phyloP scores from a whole-genome alignment of 2,888 invertebrate genomes.

The Amiota minor region DNA sequence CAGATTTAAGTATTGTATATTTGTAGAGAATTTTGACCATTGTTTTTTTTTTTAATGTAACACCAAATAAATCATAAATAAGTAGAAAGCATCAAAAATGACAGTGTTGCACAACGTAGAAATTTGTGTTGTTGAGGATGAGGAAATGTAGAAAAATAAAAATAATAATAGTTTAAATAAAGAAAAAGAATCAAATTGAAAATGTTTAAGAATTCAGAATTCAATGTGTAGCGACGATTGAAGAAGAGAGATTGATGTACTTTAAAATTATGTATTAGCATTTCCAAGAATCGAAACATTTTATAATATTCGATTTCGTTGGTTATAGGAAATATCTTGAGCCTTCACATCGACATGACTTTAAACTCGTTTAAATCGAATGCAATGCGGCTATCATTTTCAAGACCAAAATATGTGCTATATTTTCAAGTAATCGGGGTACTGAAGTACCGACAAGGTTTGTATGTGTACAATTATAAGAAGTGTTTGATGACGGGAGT shows the following conservation, averaged over 20 bases:
- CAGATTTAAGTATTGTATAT: background rate
- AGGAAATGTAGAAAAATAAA: constrained; percentile 5
- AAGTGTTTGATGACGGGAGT: no score
- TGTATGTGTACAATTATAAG: no score
- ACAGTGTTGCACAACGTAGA: constrained; percentile 41
- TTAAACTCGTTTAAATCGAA: no score
- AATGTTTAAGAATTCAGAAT: background rate
- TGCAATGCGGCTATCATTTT: no score
- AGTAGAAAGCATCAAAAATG: constrained; percentile 38
- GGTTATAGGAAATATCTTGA: no score
- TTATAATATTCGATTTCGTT: no score
- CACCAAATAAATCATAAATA: constrained; percentile 36
- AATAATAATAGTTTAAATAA: background rate
- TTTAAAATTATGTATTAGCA: background rate
- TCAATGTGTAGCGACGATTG: background rate
- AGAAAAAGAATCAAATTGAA: background rate
- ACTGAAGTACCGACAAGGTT: no score
- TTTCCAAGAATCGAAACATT: background rate
- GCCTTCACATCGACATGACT: no score
- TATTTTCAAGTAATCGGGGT: no score
- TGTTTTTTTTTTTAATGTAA: constrained; percentile 32
- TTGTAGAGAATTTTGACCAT: background rate
- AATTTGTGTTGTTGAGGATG: constrained; percentile 33
- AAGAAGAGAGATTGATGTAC: background rate
- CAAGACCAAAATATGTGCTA: no score